Percentiles rank a stretch among this genome's conserved stretches.
phyloP scores from a whole-genome alignment of 2,113 vertebrate species.

The Dipodomys spectabilis region DNA sequence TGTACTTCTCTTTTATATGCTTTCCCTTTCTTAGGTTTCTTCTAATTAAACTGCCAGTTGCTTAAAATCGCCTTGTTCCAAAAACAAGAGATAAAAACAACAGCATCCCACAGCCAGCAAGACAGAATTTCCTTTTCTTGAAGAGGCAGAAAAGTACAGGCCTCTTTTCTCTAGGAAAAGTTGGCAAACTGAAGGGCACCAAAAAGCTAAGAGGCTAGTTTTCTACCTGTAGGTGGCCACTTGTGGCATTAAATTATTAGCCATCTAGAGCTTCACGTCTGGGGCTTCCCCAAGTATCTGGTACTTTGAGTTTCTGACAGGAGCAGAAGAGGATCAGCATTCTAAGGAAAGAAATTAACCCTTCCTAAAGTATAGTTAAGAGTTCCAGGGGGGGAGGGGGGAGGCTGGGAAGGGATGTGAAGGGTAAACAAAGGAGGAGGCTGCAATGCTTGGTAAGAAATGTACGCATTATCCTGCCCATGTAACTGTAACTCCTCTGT shows the following conservation, averaged over 20 bases:
- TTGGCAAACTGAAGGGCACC: background rate
- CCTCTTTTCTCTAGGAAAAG: background rate
- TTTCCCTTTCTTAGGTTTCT: conserved; percentile 2
- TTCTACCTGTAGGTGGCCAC: background rate
- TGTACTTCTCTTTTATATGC: background rate
- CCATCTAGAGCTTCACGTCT: background rate
- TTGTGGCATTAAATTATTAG: background rate
- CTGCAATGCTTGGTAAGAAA: no score
- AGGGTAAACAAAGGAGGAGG: no score
- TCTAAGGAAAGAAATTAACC: background rate
- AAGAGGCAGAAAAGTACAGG: background rate
- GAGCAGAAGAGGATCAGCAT: background rate
- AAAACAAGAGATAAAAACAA: conserved; percentile 1
- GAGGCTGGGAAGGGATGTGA: no score
- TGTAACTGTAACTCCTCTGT: no score
- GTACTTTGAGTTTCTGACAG: background rate
- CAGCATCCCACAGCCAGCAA: background rate
- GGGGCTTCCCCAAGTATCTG: background rate
- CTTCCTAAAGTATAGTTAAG: background rate
- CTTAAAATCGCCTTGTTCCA: conserved; percentile 23
- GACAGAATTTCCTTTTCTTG: background rate
- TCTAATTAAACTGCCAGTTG: conserved; percentile 54
- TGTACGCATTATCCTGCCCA: no score
- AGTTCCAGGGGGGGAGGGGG: no score
- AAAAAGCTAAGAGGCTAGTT: background rate